Evolutionary conservation across 2,113 vertebrate species (phyloP).

Genomic region (Holacanthus passer): DNA sequence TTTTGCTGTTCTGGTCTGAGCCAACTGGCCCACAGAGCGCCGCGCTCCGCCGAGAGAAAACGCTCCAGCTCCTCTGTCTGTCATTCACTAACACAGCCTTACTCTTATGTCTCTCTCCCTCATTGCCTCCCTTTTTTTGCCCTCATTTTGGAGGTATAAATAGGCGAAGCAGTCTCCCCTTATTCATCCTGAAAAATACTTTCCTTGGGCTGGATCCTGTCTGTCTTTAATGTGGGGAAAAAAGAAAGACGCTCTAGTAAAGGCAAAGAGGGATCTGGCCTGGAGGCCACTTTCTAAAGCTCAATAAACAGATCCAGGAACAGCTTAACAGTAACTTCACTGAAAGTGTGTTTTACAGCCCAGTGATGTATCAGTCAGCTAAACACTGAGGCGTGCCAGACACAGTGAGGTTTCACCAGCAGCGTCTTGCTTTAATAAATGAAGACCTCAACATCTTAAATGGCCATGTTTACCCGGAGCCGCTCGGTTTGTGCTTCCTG

Average conservation of each 20-base stretch:
- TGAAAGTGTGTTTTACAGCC: constrained; percentile 56
- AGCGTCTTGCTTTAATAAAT: constrained; percentile 68
- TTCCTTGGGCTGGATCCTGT: constrained; percentile 50
- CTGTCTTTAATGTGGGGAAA: constrained; percentile 23
- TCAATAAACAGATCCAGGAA: constrained; percentile 49
- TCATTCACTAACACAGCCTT: constrained; percentile 61
- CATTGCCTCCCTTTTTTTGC: not conserved
- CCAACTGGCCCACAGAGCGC: constrained; percentile 74
- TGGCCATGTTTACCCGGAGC: constrained; percentile 45
- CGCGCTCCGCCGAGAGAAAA: constrained; percentile 41
- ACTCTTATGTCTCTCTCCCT: constrained; percentile 45
- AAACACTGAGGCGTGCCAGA: constrained; percentile 39
- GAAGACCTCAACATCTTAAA: constrained; percentile 45
- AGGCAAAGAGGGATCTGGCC: constrained; percentile 31
- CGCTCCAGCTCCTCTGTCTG: constrained; percentile 51
- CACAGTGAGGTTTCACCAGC: constrained; percentile 47
- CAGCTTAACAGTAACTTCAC: constrained; percentile 50
- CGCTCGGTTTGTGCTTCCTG: constrained; percentile 64
- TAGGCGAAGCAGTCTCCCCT: constrained; percentile 36
- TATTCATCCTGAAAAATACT: constrained; percentile 57
- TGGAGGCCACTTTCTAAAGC: constrained; percentile 33
- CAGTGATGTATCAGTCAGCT: constrained; percentile 32
- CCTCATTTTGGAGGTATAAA: constrained; percentile 35
- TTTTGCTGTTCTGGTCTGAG: constrained; percentile 71
- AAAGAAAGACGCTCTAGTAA: not conserved